Evolutionary conservation across 2,888 invertebrate genomes (phyloP).

Genomic region (Mesochorus sp.): DNA sequence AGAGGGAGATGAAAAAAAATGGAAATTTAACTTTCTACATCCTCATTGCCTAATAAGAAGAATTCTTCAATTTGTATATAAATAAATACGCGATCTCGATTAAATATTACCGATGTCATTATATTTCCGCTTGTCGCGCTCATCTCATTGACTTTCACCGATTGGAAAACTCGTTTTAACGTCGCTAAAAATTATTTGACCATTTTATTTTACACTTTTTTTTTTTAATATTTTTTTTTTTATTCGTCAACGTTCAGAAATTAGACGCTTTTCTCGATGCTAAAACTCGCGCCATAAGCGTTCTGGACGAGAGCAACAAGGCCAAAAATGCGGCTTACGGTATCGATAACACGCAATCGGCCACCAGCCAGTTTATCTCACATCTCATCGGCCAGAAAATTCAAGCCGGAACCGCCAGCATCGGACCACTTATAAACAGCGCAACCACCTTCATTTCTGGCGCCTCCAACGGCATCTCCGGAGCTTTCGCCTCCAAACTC

Average conservation of each 20-base stretch:
- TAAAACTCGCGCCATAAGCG: constrained; percentile 88
- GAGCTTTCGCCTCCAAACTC: constrained; percentile 76
- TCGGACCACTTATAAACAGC: constrained; percentile 85
- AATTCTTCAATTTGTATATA: too few relatives aligned
- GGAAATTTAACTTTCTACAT: constrained; percentile 39
- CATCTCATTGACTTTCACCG: too few relatives aligned
- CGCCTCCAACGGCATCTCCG: constrained; percentile 72
- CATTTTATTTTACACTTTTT: too few relatives aligned
- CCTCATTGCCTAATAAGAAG: constrained; percentile 25
- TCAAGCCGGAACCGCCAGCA: constrained; percentile 85
- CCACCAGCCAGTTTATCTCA: constrained; percentile 85
- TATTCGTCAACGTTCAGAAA: constrained; percentile 84
- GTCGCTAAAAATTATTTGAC: too few relatives aligned
- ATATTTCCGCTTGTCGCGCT: too few relatives aligned
- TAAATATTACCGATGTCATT: too few relatives aligned
- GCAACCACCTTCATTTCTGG: constrained; percentile 84
- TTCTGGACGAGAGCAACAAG: constrained; percentile 88
- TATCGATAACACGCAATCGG: constrained; percentile 87
- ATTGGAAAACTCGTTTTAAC: too few relatives aligned
- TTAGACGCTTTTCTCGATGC: constrained; percentile 91
- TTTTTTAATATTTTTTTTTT: neutral
- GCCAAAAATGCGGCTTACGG: constrained; percentile 90
- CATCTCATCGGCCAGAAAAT: constrained; percentile 88
- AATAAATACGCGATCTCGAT: constrained; percentile 9
- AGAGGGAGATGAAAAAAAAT: neutral